These are phyloP conservation scores for Bergia puertoricense DNA, from an alignment of 92 coral and sea anemone species.

Conservation along the genomic window DNA sequence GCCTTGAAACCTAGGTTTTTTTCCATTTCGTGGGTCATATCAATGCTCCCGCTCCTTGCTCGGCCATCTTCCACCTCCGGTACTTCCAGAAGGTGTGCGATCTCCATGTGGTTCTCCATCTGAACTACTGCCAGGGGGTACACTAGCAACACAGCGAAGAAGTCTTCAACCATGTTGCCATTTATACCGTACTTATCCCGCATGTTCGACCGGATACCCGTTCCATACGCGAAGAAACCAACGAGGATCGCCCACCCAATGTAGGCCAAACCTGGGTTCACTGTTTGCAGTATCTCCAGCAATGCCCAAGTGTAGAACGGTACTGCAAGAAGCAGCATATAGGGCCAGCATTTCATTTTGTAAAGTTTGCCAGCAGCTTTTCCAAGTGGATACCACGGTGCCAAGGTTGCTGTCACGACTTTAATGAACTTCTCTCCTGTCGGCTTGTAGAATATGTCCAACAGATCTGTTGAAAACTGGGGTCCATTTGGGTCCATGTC, in stretches of 20 bases:
- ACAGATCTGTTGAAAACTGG: slow-evolving; percentile 61
- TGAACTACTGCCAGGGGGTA: slow-evolving; percentile 86
- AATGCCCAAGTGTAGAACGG: slow-evolving; percentile 67
- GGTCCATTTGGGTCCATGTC: slow-evolving; percentile 73
- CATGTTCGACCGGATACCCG: slow-evolving; percentile 64
- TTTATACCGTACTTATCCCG: slow-evolving; percentile 77
- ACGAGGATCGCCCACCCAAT: slow-evolving; percentile 65
- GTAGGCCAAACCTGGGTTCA: slow-evolving; percentile 60
- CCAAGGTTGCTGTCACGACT: slow-evolving; percentile 61
- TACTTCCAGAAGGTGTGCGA: neutral
- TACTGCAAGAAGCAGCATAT: slow-evolving; percentile 59
- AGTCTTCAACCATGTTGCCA: slow-evolving; percentile 77
- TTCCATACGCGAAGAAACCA: slow-evolving; percentile 71
- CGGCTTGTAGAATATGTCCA: slow-evolving; percentile 70
- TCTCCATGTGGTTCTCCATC: slow-evolving; percentile 78
- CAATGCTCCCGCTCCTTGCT: slow-evolving; percentile 5
- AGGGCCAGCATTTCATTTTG: slow-evolving; percentile 29
- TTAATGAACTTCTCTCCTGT: slow-evolving; percentile 39
- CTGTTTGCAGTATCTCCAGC: slow-evolving; percentile 55
- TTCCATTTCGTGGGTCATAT: neutral
- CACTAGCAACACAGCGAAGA: slow-evolving; percentile 67
- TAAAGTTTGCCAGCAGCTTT: slow-evolving; percentile 61
- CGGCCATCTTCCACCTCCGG: slow-evolving; percentile 28
- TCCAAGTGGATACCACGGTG: slow-evolving; percentile 86
- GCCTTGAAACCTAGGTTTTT: neutral